Evolutionary conservation across 2,888 invertebrate species (phyloP).

Genomic region (Timema cristinae): DNA sequence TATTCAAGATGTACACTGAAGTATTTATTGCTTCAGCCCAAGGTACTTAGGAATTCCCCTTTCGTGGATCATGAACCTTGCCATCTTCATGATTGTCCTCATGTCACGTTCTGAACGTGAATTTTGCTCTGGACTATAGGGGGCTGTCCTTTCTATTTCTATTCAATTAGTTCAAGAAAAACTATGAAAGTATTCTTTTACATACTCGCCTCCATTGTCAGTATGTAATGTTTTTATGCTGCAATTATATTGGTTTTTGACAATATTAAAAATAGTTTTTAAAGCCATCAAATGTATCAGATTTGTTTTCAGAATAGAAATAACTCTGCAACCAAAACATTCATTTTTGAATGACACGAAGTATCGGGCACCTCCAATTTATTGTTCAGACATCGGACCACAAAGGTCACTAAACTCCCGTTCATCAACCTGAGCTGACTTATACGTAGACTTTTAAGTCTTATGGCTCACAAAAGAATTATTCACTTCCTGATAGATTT

Average conservation of each 20-base stretch:
- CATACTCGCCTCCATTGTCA: background rate
- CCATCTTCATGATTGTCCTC: background rate
- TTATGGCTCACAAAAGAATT: too few species aligned
- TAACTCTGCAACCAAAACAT: background rate
- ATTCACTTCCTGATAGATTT: too few species aligned
- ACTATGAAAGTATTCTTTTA: background rate
- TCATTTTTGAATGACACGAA: background rate
- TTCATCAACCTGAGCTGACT: too few species aligned
- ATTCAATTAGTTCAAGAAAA: background rate
- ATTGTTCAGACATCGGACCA: background rate
- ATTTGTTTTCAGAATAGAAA: background rate
- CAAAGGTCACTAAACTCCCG: background rate
- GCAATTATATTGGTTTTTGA: background rate
- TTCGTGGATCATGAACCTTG: background rate
- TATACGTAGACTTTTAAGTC: too few species aligned
- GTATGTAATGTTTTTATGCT: background rate
- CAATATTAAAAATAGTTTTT: background rate
- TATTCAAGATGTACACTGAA: background rate
- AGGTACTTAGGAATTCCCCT: background rate
- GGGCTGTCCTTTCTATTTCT: background rate
- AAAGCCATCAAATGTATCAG: background rate
- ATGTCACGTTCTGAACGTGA: background rate
- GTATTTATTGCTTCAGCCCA: background rate
- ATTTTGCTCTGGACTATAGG: conserved; percentile 2
- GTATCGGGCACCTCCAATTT: background rate